A percentile compares a stretch with the other conserved stretches of the same genome.
These are phyloP conservation scores for Eurystomus glaucurus DNA, from an alignment of 2,797 vertebrate species.

Conservation along the genomic window DNA sequence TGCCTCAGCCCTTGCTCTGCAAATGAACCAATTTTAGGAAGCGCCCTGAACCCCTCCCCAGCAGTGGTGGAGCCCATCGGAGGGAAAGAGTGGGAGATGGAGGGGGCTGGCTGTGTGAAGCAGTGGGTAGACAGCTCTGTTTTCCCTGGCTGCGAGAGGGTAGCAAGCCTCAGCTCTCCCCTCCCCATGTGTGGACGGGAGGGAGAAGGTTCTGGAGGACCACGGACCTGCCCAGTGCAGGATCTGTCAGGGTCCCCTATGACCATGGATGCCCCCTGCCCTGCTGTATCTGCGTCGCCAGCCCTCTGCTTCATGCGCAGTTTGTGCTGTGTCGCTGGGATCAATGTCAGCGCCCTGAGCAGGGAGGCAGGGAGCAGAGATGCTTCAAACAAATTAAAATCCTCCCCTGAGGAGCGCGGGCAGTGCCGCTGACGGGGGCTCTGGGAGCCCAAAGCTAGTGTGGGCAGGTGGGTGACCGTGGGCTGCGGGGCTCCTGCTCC, in stretches of 20 bases:
- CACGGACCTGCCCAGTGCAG: fast-evolving
- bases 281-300: neutral
- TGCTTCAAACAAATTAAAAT: neutral
- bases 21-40: neutral
- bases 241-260: neutral
- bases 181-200: neutral
- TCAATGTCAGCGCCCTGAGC: neutral
- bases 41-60: neutral
- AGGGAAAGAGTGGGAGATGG: neutral
- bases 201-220: neutral
- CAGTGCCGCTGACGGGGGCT: neutral
- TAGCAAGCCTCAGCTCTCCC: neutral
- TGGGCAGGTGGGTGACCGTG: neutral
- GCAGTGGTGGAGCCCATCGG: constrained; percentile 10
- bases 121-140: neutral
- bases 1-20: neutral
- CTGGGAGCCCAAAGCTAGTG: neutral
- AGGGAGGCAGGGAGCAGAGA: neutral
- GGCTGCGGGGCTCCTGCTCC: neutral
- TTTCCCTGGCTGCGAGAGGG: neutral
- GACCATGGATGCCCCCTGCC: too few species aligned
- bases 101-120: neutral
- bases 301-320: neutral
- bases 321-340: neutral
- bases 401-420: neutral